Conservation (phyloP, 2,888 invertebrate genomes). For the Diarsia mendica region DNA sequence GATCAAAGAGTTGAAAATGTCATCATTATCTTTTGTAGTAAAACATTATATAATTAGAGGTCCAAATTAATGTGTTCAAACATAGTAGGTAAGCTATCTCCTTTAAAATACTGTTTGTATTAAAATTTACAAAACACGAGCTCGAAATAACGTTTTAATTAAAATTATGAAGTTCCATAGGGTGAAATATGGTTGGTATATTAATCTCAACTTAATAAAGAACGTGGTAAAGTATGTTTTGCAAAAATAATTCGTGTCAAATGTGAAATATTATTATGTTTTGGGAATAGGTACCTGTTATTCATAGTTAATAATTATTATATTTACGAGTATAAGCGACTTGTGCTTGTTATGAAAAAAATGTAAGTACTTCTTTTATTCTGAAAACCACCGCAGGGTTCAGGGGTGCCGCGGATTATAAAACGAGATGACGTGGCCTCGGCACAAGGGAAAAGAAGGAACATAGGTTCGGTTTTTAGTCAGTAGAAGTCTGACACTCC, state of each 20-base stretch:
- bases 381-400: too few relatives aligned
- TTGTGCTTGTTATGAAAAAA: not conserved
- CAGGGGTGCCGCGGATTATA: too few relatives aligned
- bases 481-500: too few relatives aligned
- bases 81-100: constrained; percentile 1
- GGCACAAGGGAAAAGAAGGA: too few relatives aligned
- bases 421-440: too few relatives aligned
- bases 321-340: not conserved
- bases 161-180: constrained; percentile 44
- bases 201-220: constrained; percentile 45
- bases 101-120: constrained; percentile 24
- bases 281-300: constrained; percentile 20
- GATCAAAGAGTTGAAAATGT: not conserved
- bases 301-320: constrained; percentile 15
- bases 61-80: constrained; percentile 20
- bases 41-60: constrained; percentile 27
- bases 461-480: too few relatives aligned
- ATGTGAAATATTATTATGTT: constrained; percentile 19
- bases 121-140: constrained; percentile 40
- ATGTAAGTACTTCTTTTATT: too few relatives aligned
- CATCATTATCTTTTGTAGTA: not conserved
- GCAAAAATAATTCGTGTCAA: constrained; percentile 12
- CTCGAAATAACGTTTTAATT: constrained; percentile 53
- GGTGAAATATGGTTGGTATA: constrained; percentile 17
- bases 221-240: constrained; percentile 31